Evolutionary conservation across 1,140 invertebrate genomes (phyloP), one percentile per base, ranked within the genome.

Genomic region (Mercenaria mercenaria): DNA sequence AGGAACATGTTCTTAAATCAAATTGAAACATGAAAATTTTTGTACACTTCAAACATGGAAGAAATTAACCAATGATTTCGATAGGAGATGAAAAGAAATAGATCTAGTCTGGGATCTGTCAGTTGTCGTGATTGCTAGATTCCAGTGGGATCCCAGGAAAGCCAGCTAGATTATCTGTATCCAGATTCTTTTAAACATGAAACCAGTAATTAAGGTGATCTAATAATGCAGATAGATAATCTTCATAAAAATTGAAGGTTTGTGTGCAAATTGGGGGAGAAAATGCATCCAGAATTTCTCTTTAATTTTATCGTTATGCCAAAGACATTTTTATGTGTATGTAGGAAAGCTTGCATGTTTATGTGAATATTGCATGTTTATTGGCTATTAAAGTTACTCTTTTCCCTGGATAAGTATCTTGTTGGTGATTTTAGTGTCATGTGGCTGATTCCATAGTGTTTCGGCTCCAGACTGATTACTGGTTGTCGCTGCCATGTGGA

Each of bases 331-430:
- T 72, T 72, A 72, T 23, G 2, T 72, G 67, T 39, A 41, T 72
- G 67, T 72, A 72, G 67, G 6, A 26, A 39, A 8, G 8, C n/a
- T 72, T 72, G 67, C 67, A 72, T 37, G 67, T 72, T 72, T 72
- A 72, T 72, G 67, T 39, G 67, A 32, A 23, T 79, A 79, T 79
- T 79, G 76, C 76, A 79, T 79, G 76, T 79, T 79, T 79, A 79
- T 37, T 26, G 29, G 76, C 43, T 37, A 52, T 50, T 79, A 50
- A 34, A 79, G 29, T 79, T 52, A 79, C 76, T 52, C 47, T 79
- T 79, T 50, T 50, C 50, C 76, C 47, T 37, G 50, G 76, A 79
- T 79, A 79, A 79, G 76, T 79, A 79, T 79, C 76, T 52, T 79
- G 47, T 79, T 79, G 76, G 76, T 50, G 32, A 79, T 52, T 37